phyloP scores from a whole-genome alignment of 2,113 vertebrate species.

The Turnix velox region DNA sequence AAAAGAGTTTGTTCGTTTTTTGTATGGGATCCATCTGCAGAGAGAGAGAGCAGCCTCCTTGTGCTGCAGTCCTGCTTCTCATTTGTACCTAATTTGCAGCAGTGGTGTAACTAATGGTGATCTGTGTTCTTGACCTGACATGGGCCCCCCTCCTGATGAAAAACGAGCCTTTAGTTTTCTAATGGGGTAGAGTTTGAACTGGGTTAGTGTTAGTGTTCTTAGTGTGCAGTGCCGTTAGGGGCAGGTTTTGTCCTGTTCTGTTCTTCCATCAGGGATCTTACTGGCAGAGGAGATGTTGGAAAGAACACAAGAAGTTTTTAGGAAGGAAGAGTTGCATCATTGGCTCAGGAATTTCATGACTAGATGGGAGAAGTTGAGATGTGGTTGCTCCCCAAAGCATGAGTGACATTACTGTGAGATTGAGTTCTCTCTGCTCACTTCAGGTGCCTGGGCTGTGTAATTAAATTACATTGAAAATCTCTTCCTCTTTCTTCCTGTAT shows the following conservation, averaged over 20 bases:
- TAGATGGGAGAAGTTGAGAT: not conserved
- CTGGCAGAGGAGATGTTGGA: not conserved
- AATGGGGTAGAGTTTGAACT: not conserved
- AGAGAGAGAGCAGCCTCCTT: slow-evolving; percentile 7
- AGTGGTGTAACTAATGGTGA: not conserved
- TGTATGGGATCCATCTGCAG: not conserved
- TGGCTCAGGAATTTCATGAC: not conserved
- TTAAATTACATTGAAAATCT: not conserved
- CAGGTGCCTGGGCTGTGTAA: not conserved
- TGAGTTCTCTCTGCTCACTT: not conserved
- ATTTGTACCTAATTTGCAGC: slow-evolving; percentile 45
- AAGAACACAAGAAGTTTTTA: not conserved
- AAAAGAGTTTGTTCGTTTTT: not conserved
- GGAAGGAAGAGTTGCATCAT: not conserved
- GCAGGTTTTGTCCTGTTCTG: not conserved
- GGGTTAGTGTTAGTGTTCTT: not conserved
- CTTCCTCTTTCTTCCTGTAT: not conserved
- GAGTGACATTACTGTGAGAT: not conserved
- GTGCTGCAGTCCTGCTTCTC: not conserved
- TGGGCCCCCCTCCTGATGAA: not conserved
- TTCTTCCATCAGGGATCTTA: not conserved
- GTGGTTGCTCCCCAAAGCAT: not conserved
- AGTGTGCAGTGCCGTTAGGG: not conserved
- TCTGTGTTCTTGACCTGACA: not conserved
- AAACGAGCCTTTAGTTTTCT: not conserved